Evolutionary conservation across 2,888 invertebrate species (phyloP).

Genomic region (Griposia aprilina): DNA sequence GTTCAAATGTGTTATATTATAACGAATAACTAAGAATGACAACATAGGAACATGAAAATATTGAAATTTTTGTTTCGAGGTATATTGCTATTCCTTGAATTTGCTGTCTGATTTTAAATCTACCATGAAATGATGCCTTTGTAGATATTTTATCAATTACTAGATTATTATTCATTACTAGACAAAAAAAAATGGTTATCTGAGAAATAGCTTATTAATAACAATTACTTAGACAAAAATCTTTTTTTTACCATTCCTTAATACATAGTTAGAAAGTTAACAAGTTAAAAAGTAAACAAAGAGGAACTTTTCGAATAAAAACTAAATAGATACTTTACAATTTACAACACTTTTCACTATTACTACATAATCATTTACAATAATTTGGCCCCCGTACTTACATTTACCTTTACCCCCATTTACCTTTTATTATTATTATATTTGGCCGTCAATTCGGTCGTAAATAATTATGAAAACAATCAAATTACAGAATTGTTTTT

Average conservation of each 20-base stretch:
- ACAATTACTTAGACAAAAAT: slow-evolving; percentile 22
- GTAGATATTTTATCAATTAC: neutral
- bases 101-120: neutral
- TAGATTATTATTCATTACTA: neutral
- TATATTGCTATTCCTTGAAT: neutral
- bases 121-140: neutral
- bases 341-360: slow-evolving; percentile 35
- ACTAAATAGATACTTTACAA: slow-evolving; percentile 14
- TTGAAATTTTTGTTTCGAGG: neutral
- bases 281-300: slow-evolving; percentile 1
- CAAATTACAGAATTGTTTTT: neutral
- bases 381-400: slow-evolving; percentile 39
- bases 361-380: slow-evolving; percentile 19
- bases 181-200: slow-evolving; percentile 10
- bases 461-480: too few species aligned
- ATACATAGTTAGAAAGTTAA: neutral
- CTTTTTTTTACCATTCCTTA: slow-evolving; percentile 3
- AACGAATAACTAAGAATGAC: neutral
- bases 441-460: neutral
- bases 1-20: neutral
- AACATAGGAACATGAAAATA: neutral
- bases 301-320: slow-evolving; percentile 43
- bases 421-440: neutral
- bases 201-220: slow-evolving; percentile 10
- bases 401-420: too few species aligned